Evolutionary conservation across 1,140 invertebrate genomes (phyloP).

Genomic region (Monomorium pharaonis): DNA sequence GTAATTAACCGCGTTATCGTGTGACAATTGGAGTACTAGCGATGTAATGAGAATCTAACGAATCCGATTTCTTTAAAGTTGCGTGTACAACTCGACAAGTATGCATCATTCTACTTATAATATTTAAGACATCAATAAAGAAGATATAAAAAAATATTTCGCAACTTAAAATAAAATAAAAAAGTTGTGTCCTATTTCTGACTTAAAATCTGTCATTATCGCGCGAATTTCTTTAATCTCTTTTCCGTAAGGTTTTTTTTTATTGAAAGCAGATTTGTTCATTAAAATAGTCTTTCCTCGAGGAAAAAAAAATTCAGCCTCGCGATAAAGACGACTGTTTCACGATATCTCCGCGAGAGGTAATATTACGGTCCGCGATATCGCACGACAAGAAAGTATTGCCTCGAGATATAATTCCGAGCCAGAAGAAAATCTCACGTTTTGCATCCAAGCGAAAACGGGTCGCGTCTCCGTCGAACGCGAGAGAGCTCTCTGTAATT

Average conservation of each 20-base stretch:
- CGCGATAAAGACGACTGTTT: background rate
- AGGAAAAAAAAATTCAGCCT: background rate
- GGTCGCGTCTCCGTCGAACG: conserved; percentile 6
- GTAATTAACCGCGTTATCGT: background rate
- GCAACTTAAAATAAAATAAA: background rate
- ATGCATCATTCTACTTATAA: background rate
- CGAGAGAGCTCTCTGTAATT: conserved; percentile 56
- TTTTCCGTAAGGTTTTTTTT: background rate
- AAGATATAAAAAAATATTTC: background rate
- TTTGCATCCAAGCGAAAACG: conserved; percentile 19
- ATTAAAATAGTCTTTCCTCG: background rate
- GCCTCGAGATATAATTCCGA: conserved; percentile 4
- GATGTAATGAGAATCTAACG: background rate
- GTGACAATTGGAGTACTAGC: background rate
- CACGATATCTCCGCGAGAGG: background rate
- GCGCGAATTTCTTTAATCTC: background rate
- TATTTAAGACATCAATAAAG: background rate
- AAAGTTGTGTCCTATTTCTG: background rate
- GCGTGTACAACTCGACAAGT: background rate
- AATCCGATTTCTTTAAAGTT: background rate
- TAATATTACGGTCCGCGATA: background rate
- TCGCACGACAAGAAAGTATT: background rate
- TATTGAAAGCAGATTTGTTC: background rate
- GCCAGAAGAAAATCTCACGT: conserved; percentile 6
- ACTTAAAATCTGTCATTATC: background rate